phyloP scores from a whole-genome alignment of 1,140 invertebrate species.

The Sweltsa coloradensis region DNA sequence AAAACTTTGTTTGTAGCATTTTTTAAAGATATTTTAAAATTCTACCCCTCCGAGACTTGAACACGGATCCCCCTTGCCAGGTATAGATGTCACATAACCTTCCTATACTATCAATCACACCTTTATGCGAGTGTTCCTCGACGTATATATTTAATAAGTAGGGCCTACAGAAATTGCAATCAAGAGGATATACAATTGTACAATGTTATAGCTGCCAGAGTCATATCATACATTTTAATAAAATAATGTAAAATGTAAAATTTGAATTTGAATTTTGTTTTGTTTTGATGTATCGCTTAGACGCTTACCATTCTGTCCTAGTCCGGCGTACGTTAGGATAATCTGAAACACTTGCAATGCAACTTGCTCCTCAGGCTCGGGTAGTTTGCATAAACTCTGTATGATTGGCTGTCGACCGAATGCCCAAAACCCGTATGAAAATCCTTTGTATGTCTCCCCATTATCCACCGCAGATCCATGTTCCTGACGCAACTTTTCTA shows the following conservation, averaged over 20 bases:
- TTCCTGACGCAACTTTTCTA: slow-evolving; percentile 74
- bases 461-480: slow-evolving; percentile 47
- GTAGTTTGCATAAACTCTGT: slow-evolving; percentile 69
- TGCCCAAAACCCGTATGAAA: slow-evolving; percentile 78
- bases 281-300: background rate
- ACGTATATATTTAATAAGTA: no score
- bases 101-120: no score
- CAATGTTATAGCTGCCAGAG: background rate
- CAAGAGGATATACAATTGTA: slow-evolving; percentile 5
- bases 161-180: slow-evolving; percentile 4
- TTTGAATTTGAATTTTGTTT: background rate
- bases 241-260: background rate
- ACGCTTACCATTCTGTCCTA: slow-evolving; percentile 53
- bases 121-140: no score
- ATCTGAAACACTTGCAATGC: slow-evolving; percentile 68
- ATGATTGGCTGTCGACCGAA: slow-evolving; percentile 68
- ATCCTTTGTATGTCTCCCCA: slow-evolving; percentile 78
- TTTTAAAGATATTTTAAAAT: no score
- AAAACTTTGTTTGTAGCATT: no score
- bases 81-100: no score
- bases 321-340: slow-evolving; percentile 67
- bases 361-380: slow-evolving; percentile 76
- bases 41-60: no score
- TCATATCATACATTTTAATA: background rate
- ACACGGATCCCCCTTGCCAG: no score